Evolutionary conservation across 2,888 invertebrate genomes (phyloP).

Genomic region (Sphaerophoria rueppellii): DNA sequence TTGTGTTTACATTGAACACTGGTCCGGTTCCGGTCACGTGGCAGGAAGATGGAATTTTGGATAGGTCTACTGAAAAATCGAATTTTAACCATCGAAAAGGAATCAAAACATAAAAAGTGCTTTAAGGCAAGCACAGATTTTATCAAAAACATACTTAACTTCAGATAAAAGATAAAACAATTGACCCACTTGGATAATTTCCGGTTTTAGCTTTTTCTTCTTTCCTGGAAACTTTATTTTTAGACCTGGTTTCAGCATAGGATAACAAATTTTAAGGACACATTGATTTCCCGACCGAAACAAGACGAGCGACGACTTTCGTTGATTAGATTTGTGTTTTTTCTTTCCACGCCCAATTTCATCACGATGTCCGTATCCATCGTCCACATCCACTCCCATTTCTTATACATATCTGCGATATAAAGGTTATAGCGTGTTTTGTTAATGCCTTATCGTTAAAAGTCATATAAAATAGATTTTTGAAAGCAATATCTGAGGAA

Average conservation of each 20-base stretch:
- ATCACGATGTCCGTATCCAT: no score
- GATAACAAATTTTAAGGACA: constrained; percentile 36
- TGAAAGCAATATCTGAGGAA: no score
- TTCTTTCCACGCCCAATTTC: background rate
- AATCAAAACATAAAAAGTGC: constrained; percentile 6
- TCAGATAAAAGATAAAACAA: constrained; percentile 32
- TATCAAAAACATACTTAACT: background rate
- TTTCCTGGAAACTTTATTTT: background rate
- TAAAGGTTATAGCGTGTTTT: no score
- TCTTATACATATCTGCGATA: no score
- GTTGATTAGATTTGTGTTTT: constrained; percentile 42
- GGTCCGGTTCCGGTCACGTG: no score
- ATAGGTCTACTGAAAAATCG: background rate
- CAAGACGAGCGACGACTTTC: background rate
- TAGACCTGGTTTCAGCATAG: constrained; percentile 21
- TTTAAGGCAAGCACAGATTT: constrained; percentile 10
- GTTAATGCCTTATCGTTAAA: no score
- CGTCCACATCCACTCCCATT: no score
- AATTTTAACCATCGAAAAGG: background rate
- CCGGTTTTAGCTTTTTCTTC: constrained; percentile 48
- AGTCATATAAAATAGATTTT: no score
- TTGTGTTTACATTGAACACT: background rate
- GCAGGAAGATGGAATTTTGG: background rate
- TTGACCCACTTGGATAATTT: constrained; percentile 61
- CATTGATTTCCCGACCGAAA: constrained; percentile 15